A percentile compares a stretch with the other conserved stretches of the same genome.
phyloP scores from a whole-genome alignment of 2,113 vertebrate species.

The Thymallus thymallus region DNA sequence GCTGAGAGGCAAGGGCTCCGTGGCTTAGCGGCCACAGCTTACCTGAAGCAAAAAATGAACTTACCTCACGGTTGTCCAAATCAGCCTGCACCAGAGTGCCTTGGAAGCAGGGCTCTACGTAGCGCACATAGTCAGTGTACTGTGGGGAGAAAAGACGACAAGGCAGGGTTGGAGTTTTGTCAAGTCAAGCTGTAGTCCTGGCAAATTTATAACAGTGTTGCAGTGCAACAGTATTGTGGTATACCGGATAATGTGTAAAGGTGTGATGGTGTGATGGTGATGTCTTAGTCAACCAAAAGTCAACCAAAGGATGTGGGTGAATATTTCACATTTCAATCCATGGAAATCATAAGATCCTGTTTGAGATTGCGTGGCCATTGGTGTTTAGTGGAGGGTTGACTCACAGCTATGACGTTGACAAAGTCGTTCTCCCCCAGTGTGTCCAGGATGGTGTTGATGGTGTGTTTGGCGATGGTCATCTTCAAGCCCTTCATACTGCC shows the following conservation, averaged over 20 bases:
- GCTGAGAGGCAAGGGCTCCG: background rate
- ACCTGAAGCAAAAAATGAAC: conserved; percentile 52
- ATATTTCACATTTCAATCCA: background rate
- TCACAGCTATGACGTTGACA: conserved; percentile 93
- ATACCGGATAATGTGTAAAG: too few species aligned
- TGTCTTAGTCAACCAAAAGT: too few species aligned
- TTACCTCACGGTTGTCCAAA: conserved; percentile 95
- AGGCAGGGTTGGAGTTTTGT: too few species aligned
- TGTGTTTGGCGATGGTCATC: conserved; percentile 96
- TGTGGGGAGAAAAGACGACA: conserved; percentile 49
- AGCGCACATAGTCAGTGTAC: conserved; percentile 95
- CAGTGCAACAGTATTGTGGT: too few species aligned
- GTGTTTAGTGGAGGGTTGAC: conserved; percentile 11
- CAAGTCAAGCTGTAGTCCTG: too few species aligned
- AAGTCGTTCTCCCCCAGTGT: conserved; percentile 97
- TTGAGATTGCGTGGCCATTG: background rate
- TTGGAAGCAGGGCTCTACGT: conserved; percentile 92
- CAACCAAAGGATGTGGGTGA: background rate
- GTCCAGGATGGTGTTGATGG: conserved; percentile 90
- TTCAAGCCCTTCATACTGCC: conserved; percentile 96
- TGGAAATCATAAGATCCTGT: background rate
- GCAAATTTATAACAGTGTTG: too few species aligned
- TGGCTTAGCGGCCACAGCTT: background rate
- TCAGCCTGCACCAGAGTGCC: conserved; percentile 96
- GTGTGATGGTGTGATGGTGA: too few species aligned